These are phyloP conservation scores for Myripristis jacobus DNA, from an alignment of 2,797 vertebrate species.

Conservation along the genomic window DNA sequence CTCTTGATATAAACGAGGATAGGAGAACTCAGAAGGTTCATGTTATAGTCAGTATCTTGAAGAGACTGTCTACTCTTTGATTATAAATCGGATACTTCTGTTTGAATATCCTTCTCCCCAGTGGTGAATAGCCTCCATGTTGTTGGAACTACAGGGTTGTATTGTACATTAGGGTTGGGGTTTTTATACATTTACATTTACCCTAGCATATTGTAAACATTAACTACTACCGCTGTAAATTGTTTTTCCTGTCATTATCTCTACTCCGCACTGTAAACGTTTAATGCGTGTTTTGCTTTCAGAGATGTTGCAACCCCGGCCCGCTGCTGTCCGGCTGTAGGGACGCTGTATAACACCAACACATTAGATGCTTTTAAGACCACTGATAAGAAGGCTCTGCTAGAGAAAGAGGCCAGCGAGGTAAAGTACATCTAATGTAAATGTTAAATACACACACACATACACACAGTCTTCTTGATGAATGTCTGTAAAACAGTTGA, in stretches of 20 bases:
- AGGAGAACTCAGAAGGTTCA: no score
- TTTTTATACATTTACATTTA: no score
- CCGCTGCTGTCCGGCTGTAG: conserved; percentile 88
- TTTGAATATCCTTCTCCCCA: no score
- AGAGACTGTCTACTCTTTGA: no score
- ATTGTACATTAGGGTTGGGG: no score
- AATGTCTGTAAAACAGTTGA: conserved; percentile 5
- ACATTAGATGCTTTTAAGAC: conserved; percentile 94
- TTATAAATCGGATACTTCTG: no score
- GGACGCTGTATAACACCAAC: conserved; percentile 93
- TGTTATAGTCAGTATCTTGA: no score
- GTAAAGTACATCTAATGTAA: conserved; percentile 69
- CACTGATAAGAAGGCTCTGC: conserved; percentile 91
- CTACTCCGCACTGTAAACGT: neutral
- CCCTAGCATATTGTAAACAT: neutral
- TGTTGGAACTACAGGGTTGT: no score
- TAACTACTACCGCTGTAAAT: no score
- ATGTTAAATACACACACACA: conserved; percentile 9
- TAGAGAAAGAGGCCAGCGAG: conserved; percentile 91
- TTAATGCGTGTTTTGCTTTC: neutral
- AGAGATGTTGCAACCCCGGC: conserved; percentile 88
- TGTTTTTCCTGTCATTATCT: no score
- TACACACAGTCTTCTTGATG: neutral
- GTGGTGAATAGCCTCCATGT: no score
- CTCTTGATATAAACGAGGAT: no score